Conservation (phyloP, 2,113 vertebrate genomes). For the Gavia stellata region DNA sequence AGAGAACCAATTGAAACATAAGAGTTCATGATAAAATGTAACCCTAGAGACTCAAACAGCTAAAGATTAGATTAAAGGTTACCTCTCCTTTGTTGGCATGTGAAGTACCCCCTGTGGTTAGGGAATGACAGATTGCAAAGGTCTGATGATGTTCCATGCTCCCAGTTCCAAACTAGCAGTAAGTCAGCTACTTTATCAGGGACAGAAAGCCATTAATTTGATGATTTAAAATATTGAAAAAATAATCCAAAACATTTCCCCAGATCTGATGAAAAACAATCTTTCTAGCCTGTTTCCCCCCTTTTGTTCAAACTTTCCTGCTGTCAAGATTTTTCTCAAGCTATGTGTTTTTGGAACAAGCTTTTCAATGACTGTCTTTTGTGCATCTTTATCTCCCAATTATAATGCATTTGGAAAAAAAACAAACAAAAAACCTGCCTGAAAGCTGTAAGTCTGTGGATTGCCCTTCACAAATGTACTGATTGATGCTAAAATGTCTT, state of each 20-base stretch:
- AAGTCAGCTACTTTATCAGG: neutral
- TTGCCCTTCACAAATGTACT: neutral
- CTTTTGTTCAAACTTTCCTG: neutral
- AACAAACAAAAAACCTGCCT: neutral
- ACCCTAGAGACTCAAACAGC: neutral
- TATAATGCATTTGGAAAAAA: neutral
- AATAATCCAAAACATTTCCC: neutral
- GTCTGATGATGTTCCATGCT: neutral
- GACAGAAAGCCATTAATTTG: neutral
- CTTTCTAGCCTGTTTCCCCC: neutral
- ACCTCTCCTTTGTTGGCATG: neutral
- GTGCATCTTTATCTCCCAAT: neutral
- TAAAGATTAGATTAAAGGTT: neutral
- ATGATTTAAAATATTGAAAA: neutral
- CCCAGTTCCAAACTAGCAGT: neutral
- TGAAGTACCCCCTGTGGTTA: neutral
- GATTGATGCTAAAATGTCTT: neutral
- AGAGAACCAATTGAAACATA: neutral
- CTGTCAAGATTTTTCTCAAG: neutral
- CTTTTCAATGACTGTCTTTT: neutral
- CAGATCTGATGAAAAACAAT: neutral
- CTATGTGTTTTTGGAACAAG: neutral
- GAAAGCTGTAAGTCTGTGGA: neutral
- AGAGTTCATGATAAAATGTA: neutral
- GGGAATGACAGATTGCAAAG: neutral